phyloP scores from a whole-genome alignment of 2,888 invertebrate species.

The Blera fallax region DNA sequence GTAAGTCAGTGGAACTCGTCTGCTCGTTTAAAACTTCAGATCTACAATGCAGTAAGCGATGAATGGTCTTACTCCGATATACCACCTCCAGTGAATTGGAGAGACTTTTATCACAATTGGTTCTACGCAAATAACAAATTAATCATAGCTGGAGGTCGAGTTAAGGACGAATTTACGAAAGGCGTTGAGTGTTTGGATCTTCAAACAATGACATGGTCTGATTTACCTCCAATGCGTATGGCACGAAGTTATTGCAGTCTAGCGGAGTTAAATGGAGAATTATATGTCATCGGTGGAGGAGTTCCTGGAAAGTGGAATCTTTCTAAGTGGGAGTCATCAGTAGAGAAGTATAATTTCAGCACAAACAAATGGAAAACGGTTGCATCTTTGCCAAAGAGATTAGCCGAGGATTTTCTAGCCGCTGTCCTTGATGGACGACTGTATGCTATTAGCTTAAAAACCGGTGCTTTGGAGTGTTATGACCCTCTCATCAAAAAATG shows the following conservation, averaged over 20 bases:
- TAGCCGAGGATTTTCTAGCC: neutral
- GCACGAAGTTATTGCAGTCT: neutral
- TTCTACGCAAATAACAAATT: neutral
- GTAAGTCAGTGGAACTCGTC: neutral
- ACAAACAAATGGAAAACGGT: constrained; percentile 8
- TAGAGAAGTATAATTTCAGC: constrained; percentile 13
- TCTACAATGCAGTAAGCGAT: neutral
- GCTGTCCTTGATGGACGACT: constrained; percentile 11
- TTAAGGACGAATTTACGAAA: neutral
- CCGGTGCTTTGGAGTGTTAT: constrained; percentile 3
- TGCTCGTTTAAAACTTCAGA: neutral
- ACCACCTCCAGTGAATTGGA: neutral
- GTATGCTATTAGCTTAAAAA: neutral
- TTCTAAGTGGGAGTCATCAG: neutral
- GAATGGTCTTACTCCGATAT: constrained; percentile 5
- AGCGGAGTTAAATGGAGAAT: constrained; percentile 4
- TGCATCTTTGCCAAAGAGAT: neutral
- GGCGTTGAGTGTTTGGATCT: constrained; percentile 23
- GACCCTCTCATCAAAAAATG: constrained; percentile 25
- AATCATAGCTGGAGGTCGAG: constrained; percentile 14
- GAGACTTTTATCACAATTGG: neutral
- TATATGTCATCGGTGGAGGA: constrained; percentile 22
- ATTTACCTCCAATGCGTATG: constrained; percentile 19
- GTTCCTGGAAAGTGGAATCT: neutral
- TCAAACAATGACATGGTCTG: constrained; percentile 18